Conservation (phyloP, 2,888 invertebrate species). For the Pyrgus malvae region DNA sequence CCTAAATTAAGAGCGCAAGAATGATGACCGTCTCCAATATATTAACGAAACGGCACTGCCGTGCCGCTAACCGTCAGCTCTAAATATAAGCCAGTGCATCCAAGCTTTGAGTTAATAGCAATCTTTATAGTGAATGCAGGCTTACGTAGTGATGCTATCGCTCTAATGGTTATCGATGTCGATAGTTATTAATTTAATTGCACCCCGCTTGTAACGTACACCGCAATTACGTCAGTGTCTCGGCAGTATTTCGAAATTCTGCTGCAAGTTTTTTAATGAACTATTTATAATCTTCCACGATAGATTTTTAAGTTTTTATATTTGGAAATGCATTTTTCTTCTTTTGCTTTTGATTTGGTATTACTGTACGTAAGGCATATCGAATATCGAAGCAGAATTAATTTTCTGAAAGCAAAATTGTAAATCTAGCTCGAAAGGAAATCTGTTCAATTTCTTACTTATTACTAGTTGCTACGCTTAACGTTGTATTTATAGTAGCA, state of each 20-base stretch:
- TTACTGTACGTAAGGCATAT: too few species aligned
- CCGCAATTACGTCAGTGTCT: conserved; percentile 8
- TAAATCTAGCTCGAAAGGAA: too few species aligned
- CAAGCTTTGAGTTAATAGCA: conserved; percentile 76
- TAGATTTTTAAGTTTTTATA: too few species aligned
- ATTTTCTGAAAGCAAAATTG: too few species aligned
- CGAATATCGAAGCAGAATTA: too few species aligned
- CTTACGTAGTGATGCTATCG: conserved; percentile 65
- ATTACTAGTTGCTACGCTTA: conserved; percentile 6
- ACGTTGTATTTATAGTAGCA: conserved; percentile 7
- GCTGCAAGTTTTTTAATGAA: neutral
- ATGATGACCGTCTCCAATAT: conserved; percentile 70
- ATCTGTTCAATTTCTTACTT: too few species aligned
- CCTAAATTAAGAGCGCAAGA: conserved; percentile 43
- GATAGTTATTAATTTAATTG: conserved; percentile 61
- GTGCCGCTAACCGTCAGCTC: conserved; percentile 69
- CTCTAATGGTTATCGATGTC: conserved; percentile 52
- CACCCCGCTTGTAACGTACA: conserved; percentile 13
- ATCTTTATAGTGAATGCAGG: conserved; percentile 77
- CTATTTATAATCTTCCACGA: too few species aligned
- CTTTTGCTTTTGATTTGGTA: too few species aligned
- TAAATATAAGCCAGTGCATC: conserved; percentile 61
- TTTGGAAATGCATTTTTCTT: too few species aligned
- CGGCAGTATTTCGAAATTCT: neutral
- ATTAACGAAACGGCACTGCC: conserved; percentile 59